Evolutionary conservation across 2,113 vertebrate genomes (phyloP), one percentile per base, ranked within the genome.

Genomic region (Vulpes lagopus): DNA sequence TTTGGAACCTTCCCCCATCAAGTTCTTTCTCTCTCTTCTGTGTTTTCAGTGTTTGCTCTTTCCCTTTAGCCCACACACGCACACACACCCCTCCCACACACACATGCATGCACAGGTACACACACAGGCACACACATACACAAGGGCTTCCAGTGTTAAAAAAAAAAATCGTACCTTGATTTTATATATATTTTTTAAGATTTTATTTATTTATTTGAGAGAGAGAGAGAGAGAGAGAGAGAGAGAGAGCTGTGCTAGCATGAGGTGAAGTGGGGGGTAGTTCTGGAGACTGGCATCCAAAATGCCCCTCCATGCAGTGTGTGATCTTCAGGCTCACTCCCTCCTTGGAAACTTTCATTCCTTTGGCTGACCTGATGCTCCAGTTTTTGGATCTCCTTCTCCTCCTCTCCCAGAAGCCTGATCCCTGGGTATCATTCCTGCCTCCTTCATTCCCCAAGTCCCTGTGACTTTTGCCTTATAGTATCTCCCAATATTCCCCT

Each of bases 11-110:
- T 90, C 73, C 19, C 55, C 27, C 22, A 62, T 74, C 57, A 35
- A 6, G 16, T 89, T 64, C 20, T 14, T 14, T 82, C 43, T 92
- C 60, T 74, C 17, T 64, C 35, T 27, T 60, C 55, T 80, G 11
- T 74, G 1, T 86, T 74, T 89, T 76, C 65, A 19, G 11, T 20
- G 14, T 35, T 10, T 74, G 2, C 43, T 59, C 55, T 79, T 71
- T 73, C n/a, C 32, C 57, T 69, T 64, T 69, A 64, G 8, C 16
- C 3, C n/a, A 7, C 23, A 17, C 2, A 4, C 8, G 1, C 3
- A 1, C 0, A 15, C 11, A 35, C 35, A 35, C 35, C 35, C 35
- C 35, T 2, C 14, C 1, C 8, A 30, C 8, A 32, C 43, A 20
- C 8, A 32, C 1, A 35, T 9, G 10, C 51, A 91, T 23, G 10